Evolutionary conservation across 2,888 invertebrate species (phyloP), one percentile per base, ranked within the genome.

Genomic region (Drepanosiphum platanoidis): DNA sequence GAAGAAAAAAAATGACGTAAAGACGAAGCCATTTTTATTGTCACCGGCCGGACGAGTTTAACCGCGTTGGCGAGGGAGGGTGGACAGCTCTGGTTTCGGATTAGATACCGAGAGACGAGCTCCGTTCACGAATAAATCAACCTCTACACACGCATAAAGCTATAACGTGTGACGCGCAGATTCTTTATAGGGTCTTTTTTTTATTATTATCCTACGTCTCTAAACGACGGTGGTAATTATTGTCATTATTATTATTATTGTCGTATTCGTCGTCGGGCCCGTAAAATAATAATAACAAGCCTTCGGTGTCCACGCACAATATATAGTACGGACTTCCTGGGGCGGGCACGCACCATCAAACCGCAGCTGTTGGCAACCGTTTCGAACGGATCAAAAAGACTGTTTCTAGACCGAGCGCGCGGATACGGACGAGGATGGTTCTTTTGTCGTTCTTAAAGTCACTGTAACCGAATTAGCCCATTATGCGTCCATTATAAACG

Each of bases 21-120:
- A 81, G 36, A 81, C 64, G 82, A 83, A 83, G 82, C 82, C 82
- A 83, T 83, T 83, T 83, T 74, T 83, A 72, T 79, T 39, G 30
- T 77, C 75, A 61, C 39, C 79, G 42, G n/a, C 72, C 68, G 42
- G 78, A 78, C 66, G 46, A n/a, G 34, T 80, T 68, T 34, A 46
- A 34, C 79, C 61, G 30, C 30, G 22, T 34, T 8, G 75, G 27
- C 75, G 61, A 15, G 1, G 34, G n/a, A 13, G 79, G 66, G 78
- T 78, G 66, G 30, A 64, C 42, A 34, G 39, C 64, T 74, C 72
- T 46, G 74, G 82, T 83, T 42, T 83, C 82, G 64, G 58, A 81
- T 81, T 81, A 81, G 72, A 64, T 34, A 66, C 61, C 11, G 58
- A 32, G 58, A 52, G 52, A 36, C 58, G 4, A 13, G 22, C 70